A percentile compares a stretch with the other conserved stretches of the same genome.
These are phyloP conservation scores for Hipparchia semele DNA, from an alignment of 2,888 invertebrate species.

Conservation along the genomic window DNA sequence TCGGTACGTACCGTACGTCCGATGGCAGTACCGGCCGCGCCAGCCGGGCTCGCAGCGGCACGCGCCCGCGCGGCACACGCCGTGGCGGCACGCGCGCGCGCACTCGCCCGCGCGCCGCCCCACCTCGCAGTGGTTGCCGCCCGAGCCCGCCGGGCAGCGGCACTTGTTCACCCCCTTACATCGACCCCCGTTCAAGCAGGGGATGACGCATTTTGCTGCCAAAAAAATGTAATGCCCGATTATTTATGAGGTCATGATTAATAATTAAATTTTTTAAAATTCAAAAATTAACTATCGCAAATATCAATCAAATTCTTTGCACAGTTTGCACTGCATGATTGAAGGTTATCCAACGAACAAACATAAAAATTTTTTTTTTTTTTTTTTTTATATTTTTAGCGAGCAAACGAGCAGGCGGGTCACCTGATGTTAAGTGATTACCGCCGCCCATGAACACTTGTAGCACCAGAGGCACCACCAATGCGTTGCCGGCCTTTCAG, in stretches of 20 bases:
- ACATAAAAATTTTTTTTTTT: too few species aligned
- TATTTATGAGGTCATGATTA: neutral
- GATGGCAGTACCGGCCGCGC: slow-evolving; percentile 91
- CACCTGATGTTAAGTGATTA: too few species aligned
- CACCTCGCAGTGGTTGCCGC: slow-evolving; percentile 96
- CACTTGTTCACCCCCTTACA: slow-evolving; percentile 96
- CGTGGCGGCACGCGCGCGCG: slow-evolving; percentile 89
- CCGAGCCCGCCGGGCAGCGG: slow-evolving; percentile 91
- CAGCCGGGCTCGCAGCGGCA: slow-evolving; percentile 93
- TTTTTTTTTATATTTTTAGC: too few species aligned
- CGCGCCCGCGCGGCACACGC: slow-evolving; percentile 87
- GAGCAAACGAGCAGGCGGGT: too few species aligned
- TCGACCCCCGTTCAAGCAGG: slow-evolving; percentile 95
- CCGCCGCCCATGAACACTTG: too few species aligned
- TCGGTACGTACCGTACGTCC: slow-evolving; percentile 79
- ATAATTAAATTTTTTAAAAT: too few species aligned
- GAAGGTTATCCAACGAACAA: too few species aligned
- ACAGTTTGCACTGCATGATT: too few species aligned
- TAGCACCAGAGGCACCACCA: too few species aligned
- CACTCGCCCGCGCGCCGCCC: slow-evolving; percentile 90
- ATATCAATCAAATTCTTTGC: too few species aligned
- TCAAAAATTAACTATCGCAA: too few species aligned
- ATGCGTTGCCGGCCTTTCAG: too few species aligned
- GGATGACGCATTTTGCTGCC: slow-evolving; percentile 94
- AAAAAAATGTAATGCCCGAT: neutral